Evolutionary conservation across 2,113 vertebrate genomes (phyloP), one percentile per base, ranked within the genome.

Genomic region (Cervus canadensis): DNA sequence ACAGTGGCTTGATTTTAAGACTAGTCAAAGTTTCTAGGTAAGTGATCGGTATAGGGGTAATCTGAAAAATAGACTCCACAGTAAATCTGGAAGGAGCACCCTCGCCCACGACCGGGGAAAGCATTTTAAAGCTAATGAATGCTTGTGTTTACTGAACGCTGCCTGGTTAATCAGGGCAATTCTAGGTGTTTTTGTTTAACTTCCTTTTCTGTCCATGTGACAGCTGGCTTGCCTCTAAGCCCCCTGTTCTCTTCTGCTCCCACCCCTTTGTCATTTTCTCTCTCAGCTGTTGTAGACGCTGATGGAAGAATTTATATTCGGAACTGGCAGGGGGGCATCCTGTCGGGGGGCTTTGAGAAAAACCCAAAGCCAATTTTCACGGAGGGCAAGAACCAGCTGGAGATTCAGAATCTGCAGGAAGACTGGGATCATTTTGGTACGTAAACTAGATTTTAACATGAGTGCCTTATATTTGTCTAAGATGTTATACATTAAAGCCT

Each of bases 331-430:
- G 99, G 99, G 0, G 99, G 99, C 30, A 98, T 99, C 96, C 99
- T 99, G 59, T 99, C 99, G 0, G 99, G 99, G 3, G 99, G 99
- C 96, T 99, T 99, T 97, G 99, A 99, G 98, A 99, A 99, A 98
- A 99, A 99, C 98, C 99, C 99, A 4, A 99, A 99, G 96, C 99
- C 99, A 60, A 99, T 99, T 98, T 99, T 99, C 97, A 99, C 99
- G 94, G 97, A 98, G 16, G 95, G 90, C 88, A 36, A 97, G 94
- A 99, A 99, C 98, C 99, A 99, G 98, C 99, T 99, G 98, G 99
- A 99, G 98, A 99, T 99, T 97, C 99, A 99, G 88, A 99, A 99
- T 98, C 99, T 99, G 98, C 99, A 99, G 85, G 99, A 99, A 97
- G 99, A 99, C 98, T 99, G 99, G 99, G 99, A 99, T 98, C 99